Conservation (phyloP, 1,140 invertebrate genomes). For the Drosophila seguyi region DNA sequence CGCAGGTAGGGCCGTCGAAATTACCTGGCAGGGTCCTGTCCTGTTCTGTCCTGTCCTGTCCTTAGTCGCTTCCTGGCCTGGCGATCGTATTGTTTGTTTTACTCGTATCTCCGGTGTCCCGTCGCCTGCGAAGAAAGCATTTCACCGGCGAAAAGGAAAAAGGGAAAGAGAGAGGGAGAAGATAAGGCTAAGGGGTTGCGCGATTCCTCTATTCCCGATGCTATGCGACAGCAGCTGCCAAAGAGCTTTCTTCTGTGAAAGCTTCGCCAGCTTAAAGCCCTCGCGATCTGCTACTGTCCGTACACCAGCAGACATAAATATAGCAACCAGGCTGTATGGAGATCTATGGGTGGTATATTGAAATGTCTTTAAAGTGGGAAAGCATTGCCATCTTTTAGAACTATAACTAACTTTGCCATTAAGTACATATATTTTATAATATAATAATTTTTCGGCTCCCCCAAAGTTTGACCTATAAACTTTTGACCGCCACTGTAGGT, state of each 20-base stretch:
- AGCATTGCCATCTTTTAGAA: neutral
- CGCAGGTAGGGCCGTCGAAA: conserved; percentile 43
- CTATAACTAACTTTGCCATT: neutral
- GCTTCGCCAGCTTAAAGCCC: conserved; percentile 22
- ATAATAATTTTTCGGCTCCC: neutral
- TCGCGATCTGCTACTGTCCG: conserved; percentile 12
- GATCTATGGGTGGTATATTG: neutral
- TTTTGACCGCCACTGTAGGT: conserved; percentile 6
- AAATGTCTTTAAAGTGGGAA: neutral
- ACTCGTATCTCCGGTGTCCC: conserved; percentile 22
- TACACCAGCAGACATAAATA: neutral
- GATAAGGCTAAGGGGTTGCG: conserved; percentile 11
- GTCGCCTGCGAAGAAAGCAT: conserved; percentile 63
- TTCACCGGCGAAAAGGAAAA: conserved; percentile 34
- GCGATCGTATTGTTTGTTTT: conserved; percentile 36
- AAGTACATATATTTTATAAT: neutral
- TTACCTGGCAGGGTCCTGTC: conserved; percentile 28
- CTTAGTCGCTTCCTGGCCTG: conserved; percentile 25
- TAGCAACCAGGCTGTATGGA: neutral
- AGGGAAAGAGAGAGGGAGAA: neutral
- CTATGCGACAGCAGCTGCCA: conserved; percentile 34
- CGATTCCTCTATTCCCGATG: conserved; percentile 21
- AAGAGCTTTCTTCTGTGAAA: conserved; percentile 19
- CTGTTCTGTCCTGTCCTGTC: neutral
- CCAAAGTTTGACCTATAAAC: neutral